A percentile compares a stretch with the other conserved stretches of the same genome.
phyloP scores from a whole-genome alignment of 2,888 invertebrate genomes.

The Neoscelio sp. region DNA sequence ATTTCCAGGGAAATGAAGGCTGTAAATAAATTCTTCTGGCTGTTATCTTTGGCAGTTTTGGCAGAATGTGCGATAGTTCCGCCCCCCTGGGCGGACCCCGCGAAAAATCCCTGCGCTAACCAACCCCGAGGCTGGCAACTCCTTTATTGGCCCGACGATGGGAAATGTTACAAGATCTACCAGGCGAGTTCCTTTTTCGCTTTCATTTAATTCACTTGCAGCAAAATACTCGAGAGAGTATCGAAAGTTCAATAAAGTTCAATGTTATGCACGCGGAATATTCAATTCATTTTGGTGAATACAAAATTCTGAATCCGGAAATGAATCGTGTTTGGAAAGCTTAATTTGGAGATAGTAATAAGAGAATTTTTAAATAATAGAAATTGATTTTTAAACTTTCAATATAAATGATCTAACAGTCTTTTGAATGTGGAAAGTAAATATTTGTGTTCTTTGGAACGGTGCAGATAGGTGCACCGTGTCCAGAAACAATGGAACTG shows the following conservation, averaged over 20 bases:
- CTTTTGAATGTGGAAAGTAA: no score
- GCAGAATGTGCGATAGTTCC: slow-evolving; percentile 89
- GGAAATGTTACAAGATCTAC: slow-evolving; percentile 94
- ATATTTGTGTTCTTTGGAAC: background rate
- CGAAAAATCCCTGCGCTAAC: slow-evolving; percentile 91
- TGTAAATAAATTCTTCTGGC: slow-evolving; percentile 69
- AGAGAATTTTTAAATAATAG: no score
- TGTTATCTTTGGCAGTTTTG: slow-evolving; percentile 70
- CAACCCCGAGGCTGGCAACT: slow-evolving; percentile 93
- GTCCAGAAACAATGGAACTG: slow-evolving; percentile 93
- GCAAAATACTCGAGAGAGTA: slow-evolving; percentile 42
- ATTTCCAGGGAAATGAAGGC: slow-evolving; percentile 74
- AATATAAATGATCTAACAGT: no score
- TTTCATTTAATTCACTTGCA: slow-evolving; percentile 25
- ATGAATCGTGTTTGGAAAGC: slow-evolving; percentile 2
- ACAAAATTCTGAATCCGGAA: background rate
- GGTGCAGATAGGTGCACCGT: slow-evolving; percentile 88
- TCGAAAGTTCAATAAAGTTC: slow-evolving; percentile 35
- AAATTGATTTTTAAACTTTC: background rate
- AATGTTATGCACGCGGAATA: slow-evolving; percentile 35
- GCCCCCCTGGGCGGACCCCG: slow-evolving; percentile 94
- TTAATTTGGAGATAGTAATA: background rate
- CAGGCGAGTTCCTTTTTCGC: slow-evolving; percentile 84
- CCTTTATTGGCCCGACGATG: slow-evolving; percentile 92
- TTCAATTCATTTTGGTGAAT: slow-evolving; percentile 9